These are phyloP conservation scores for Loxodonta africana DNA, from an alignment of 2,113 vertebrate genomes.

Conservation along the genomic window DNA sequence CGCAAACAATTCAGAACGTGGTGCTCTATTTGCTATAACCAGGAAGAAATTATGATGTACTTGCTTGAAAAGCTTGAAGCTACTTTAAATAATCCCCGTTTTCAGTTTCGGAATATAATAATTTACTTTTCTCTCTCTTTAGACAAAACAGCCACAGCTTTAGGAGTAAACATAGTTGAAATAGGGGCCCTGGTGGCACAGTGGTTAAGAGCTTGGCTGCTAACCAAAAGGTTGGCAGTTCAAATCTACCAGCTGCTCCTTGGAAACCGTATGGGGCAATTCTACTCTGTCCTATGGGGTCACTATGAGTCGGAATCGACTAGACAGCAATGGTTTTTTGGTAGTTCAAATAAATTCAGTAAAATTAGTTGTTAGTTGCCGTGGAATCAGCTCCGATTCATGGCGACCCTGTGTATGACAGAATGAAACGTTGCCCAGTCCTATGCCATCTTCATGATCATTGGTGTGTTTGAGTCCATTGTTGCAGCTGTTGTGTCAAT, in stretches of 20 bases:
- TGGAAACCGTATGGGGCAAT: no score
- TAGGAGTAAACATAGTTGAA: slow-evolving; percentile 28
- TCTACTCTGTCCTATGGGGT: no score
- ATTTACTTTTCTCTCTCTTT: not conserved
- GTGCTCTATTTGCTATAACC: not conserved
- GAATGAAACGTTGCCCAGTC: no score
- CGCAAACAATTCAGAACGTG: not conserved
- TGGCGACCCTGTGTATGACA: not conserved
- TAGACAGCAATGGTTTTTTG: no score
- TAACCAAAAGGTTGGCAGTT: no score
- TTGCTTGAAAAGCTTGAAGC: not conserved
- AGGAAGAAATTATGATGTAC: not conserved
- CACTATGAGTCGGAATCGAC: no score
- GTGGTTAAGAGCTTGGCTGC: no score
- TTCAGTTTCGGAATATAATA: not conserved
- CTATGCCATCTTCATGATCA: no score
- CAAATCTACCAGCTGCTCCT: no score
- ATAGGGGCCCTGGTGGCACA: no score
- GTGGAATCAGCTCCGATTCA: not conserved
- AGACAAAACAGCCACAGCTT: not conserved
- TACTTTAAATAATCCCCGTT: not conserved
- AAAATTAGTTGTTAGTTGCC: not conserved
- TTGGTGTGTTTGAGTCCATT: no score
- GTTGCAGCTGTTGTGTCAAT: no score
- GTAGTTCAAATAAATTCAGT: not conserved